Evolutionary conservation across 2,113 vertebrate genomes (phyloP), one percentile per base, ranked within the genome.

Genomic region (Onychostoma macrolepis): DNA sequence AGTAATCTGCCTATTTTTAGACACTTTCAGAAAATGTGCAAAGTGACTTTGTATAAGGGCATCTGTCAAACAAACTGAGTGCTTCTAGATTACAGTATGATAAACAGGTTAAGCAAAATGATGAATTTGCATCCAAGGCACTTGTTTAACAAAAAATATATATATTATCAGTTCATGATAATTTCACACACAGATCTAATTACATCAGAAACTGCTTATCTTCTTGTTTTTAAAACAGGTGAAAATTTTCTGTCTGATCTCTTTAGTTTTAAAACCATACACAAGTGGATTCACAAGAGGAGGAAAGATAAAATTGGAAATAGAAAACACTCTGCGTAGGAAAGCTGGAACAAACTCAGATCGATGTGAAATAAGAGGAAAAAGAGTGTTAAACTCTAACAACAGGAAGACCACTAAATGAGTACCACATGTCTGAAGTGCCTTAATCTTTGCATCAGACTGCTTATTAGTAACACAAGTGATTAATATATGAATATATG

Each of bases 341-440:
- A 50, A 26, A 8, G 26, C 43, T 0, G 75, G 26, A 30, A 50
- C 75, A 28, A 8, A 28, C 26, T 77, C 75, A 30, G 3, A 30
- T 53, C 45, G 75, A 21, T 78, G 75, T 78, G 75, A 45, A 78
- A 78, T 4, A 28, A 33, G 26, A 53, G 45, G 45, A 10, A 78
- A 78, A 77, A 78, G 28, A 11, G 75, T 78, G 45, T 53, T 78
- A 21, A 78, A 53, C 15, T 78, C 75, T 50, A 58, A 43, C 36
- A 95, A 19, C 1, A 95, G 86, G 21, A 93, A 94, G 9, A 94
- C 92, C 4, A 85, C 50, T 0, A 95, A 90, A 43, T 95, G 95
- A 26, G 94, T 95, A 0, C 92, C 93, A 79, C 95, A 95, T 0
- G 95, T 95, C 87, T 95, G 94, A 61, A 95, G 71, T 5, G 93